phyloP scores from a whole-genome alignment of 2,797 vertebrate genomes.

The Enteromius radiatus region DNA sequence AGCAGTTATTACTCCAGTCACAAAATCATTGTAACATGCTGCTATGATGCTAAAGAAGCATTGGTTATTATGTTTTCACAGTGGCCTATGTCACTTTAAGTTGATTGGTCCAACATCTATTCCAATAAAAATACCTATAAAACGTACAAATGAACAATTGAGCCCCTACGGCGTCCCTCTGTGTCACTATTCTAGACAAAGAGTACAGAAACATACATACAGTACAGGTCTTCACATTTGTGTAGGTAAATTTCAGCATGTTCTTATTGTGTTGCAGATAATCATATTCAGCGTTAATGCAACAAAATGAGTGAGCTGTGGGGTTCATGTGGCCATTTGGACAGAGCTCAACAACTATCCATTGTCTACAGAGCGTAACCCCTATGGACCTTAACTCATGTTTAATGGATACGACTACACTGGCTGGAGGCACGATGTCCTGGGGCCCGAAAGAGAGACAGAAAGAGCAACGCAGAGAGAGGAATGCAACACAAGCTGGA shows the following conservation, averaged over 20 bases:
- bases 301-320: conserved; percentile 10
- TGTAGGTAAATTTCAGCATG: not conserved
- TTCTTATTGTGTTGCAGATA: conserved; percentile 18
- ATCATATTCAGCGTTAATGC: conserved; percentile 36
- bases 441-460: conserved; percentile 37
- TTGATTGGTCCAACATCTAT: not conserved
- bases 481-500: conserved; percentile 13
- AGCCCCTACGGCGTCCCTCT: not conserved
- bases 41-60: not conserved
- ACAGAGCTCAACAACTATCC: conserved; percentile 40
- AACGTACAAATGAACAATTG: not conserved
- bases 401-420: conserved; percentile 57
- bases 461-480: conserved; percentile 34
- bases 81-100: not conserved
- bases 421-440: conserved; percentile 47
- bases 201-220: not conserved
- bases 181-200: not conserved
- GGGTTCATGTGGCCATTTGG: conserved; percentile 32
- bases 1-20: not conserved
- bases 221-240: not conserved
- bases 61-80: not conserved
- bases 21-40: not conserved
- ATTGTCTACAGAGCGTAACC: conserved; percentile 38
- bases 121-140: not conserved
- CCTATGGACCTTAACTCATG: conserved; percentile 50